Evolutionary conservation across 2,797 vertebrate species (phyloP).

Genomic region (Morus bassanus): DNA sequence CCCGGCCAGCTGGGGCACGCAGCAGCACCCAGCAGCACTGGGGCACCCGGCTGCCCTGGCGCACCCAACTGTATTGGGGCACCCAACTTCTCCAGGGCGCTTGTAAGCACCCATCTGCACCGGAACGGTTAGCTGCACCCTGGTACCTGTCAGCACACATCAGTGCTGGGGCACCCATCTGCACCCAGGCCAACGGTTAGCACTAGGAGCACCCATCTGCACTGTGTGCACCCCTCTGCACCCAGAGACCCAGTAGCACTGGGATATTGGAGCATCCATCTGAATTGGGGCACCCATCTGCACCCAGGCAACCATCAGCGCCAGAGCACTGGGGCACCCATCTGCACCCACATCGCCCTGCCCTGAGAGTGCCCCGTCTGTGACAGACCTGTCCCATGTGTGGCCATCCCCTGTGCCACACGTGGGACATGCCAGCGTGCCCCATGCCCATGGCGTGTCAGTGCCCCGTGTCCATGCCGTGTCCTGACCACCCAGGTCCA

Average conservation of each 20-base stretch:
- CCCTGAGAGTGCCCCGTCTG: neutral
- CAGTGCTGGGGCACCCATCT: neutral
- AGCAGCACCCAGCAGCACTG: neutral
- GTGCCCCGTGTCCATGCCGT: fast-evolving
- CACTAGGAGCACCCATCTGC: neutral
- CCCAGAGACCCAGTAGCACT: neutral
- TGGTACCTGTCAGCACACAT: neutral
- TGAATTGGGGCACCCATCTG: neutral
- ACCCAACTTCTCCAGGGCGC: neutral
- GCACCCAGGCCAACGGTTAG: neutral
- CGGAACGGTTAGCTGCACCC: neutral
- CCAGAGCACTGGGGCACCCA: neutral
- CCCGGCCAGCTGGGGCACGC: neutral
- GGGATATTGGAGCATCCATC: too few relatives aligned
- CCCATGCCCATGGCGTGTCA: fast-evolving
- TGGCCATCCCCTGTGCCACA: neutral
- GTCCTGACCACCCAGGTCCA: neutral
- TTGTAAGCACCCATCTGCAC: neutral
- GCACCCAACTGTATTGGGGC: too few relatives aligned
- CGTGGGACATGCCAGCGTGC: fast-evolving
- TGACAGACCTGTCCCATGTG: neutral
- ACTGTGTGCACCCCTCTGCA: too few relatives aligned
- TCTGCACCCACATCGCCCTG: neutral
- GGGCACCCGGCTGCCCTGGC: fast-evolving
- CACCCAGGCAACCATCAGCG: neutral